Percentiles rank a stretch among this genome's conserved stretches.
Conservation (phyloP, 2,113 vertebrate genomes). For the chimpanzee (Pan troglodytes) region DNA sequence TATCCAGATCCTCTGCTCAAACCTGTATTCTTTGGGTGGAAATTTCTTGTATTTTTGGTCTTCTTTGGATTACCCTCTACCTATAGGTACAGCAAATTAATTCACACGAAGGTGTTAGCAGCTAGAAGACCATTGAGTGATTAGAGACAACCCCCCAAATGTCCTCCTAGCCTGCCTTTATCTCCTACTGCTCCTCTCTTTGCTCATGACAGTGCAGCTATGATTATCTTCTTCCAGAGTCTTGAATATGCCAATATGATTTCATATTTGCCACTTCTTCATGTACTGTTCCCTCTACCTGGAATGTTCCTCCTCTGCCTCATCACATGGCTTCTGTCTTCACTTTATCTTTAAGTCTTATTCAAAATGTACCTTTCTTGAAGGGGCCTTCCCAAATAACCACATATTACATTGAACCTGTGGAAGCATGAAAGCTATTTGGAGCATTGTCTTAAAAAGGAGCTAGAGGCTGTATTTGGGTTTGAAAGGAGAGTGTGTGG, state of each 20-base stretch:
- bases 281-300: background rate
- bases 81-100: background rate
- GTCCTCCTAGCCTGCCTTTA: background rate
- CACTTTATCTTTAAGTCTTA: background rate
- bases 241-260: background rate
- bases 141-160: background rate
- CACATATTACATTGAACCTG: background rate
- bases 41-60: slow-evolving; percentile 5
- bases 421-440: background rate
- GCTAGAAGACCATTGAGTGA: background rate
- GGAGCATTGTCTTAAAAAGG: background rate
- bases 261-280: background rate
- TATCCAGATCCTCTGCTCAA: background rate
- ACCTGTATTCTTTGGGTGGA: background rate
- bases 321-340: background rate
- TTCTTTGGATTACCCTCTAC: background rate
- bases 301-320: background rate
- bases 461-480: background rate
- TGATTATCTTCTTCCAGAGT: background rate
- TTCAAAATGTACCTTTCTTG: background rate
- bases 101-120: background rate
- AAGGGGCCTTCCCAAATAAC: background rate
- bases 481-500: background rate
- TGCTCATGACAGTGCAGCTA: background rate
- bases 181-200: background rate